phyloP scores from a whole-genome alignment of 1,140 invertebrate genomes.

The Neodiprion virginianus region DNA sequence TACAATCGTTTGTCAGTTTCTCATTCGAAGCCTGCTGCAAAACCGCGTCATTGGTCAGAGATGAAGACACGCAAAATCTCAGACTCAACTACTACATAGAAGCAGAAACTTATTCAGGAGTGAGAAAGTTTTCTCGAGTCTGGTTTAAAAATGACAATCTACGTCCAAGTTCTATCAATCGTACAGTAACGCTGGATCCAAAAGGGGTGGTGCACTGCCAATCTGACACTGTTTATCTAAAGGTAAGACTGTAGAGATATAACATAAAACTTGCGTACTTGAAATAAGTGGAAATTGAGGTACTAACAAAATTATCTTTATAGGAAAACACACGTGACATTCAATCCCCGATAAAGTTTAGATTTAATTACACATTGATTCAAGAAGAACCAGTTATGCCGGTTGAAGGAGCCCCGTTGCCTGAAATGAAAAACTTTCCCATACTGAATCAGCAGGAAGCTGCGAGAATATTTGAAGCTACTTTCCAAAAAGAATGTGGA shows the following conservation, averaged over 20 bases:
- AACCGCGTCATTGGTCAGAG: slow-evolving; percentile 71
- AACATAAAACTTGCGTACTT: background rate
- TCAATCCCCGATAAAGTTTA: slow-evolving; percentile 84
- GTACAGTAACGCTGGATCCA: slow-evolving; percentile 64
- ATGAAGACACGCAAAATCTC: slow-evolving; percentile 61
- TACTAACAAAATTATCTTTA: slow-evolving; percentile 17
- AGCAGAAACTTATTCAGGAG: slow-evolving; percentile 79
- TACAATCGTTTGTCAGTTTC: slow-evolving; percentile 66
- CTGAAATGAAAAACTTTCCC: slow-evolving; percentile 80
- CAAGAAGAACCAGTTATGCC: slow-evolving; percentile 71
- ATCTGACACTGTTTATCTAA: slow-evolving; percentile 79
- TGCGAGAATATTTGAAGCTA: slow-evolving; percentile 80
- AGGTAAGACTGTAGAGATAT: slow-evolving; percentile 56
- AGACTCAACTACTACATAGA: slow-evolving; percentile 79
- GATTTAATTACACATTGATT: slow-evolving; percentile 82
- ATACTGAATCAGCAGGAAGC: slow-evolving; percentile 90
- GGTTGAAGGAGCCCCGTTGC: slow-evolving; percentile 64
- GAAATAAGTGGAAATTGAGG: background rate
- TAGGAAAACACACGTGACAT: slow-evolving; percentile 83
- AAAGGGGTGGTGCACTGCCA: slow-evolving; percentile 69
- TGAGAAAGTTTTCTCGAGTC: slow-evolving; percentile 83
- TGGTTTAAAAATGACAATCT: slow-evolving; percentile 69
- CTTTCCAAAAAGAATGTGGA: slow-evolving; percentile 94
- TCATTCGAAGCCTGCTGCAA: slow-evolving; percentile 87
- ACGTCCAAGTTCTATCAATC: slow-evolving; percentile 65